A percentile compares a stretch with the other conserved stretches of the same genome.
phyloP scores from a whole-genome alignment of 92 coral and sea anemone species.

The Parazoanthus swiftii region DNA sequence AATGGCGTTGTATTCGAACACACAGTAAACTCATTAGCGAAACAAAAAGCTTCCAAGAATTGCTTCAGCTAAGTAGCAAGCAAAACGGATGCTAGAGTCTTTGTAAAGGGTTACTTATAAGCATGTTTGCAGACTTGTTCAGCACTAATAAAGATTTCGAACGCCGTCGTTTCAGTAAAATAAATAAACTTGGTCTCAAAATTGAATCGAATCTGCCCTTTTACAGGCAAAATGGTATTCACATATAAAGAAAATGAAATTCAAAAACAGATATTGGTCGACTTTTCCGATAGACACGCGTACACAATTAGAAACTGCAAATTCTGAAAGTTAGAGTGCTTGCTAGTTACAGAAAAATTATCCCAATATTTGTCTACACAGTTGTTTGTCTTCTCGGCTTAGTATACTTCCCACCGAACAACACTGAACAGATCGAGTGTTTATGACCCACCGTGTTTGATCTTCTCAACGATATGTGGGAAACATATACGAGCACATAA shows the following conservation, averaged over 20 bases:
- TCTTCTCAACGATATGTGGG: constrained; percentile 11
- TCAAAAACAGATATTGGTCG: constrained; percentile 17
- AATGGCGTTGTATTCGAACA: not conserved
- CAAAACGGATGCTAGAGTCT: not conserved
- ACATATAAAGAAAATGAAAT: not conserved
- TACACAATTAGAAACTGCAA: not conserved
- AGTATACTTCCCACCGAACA: not conserved
- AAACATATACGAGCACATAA: not conserved
- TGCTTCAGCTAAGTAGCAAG: not conserved
- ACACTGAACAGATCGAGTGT: not conserved
- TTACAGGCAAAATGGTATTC: not conserved
- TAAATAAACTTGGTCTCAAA: not conserved
- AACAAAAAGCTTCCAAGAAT: not conserved
- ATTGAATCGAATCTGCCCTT: constrained; percentile 11
- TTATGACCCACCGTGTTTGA: constrained; percentile 6
- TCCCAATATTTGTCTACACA: not conserved
- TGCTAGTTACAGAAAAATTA: not conserved
- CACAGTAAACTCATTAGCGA: not conserved
- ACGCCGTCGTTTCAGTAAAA: not conserved
- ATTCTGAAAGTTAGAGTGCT: not conserved
- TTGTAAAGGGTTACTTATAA: no score
- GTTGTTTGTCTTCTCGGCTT: not conserved
- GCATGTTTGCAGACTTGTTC: not conserved
- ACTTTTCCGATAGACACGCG: not conserved
- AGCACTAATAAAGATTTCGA: not conserved